These are phyloP conservation scores for Lepas anatifera DNA, from an alignment of 2,888 invertebrate genomes.

Conservation along the genomic window DNA sequence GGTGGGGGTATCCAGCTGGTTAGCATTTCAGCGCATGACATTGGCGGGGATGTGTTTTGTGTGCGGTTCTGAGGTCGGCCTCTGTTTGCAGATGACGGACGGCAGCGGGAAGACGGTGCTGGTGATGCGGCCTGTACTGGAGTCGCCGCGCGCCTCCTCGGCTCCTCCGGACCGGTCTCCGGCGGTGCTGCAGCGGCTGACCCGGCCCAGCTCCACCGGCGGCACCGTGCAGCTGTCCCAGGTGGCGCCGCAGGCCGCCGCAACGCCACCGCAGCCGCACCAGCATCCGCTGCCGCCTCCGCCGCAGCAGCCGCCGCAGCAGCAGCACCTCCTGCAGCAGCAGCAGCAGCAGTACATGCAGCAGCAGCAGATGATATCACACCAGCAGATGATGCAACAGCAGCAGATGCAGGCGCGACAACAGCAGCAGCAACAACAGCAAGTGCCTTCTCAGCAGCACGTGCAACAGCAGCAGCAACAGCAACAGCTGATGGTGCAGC, in stretches of 20 bases:
- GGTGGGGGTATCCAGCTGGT: no score
- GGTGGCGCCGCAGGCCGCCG: neutral
- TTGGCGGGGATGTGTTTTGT: no score
- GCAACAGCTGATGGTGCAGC: slow-evolving; percentile 7
- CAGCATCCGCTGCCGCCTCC: neutral
- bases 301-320: neutral
- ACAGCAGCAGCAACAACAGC: slow-evolving; percentile 15
- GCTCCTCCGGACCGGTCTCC: slow-evolving; percentile 1
- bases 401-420: slow-evolving; percentile 16
- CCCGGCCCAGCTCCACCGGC: slow-evolving; percentile 1
- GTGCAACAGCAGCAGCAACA: slow-evolving; percentile 11
- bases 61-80: no score
- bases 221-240: neutral
- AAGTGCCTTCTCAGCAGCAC: slow-evolving; percentile 14
- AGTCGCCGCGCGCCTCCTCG: neutral
- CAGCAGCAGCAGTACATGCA: slow-evolving; percentile 14
- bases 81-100: neutral
- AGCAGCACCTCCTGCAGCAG: slow-evolving; percentile 15
- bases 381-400: slow-evolving; percentile 15
- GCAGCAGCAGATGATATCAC: slow-evolving; percentile 15
- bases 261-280: neutral
- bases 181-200: neutral
- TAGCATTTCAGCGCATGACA: no score
- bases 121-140: neutral
- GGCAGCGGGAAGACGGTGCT: slow-evolving; percentile 7